Evolutionary conservation across 2,888 invertebrate species (phyloP).

Genomic region (Anthophora plumipes): DNA sequence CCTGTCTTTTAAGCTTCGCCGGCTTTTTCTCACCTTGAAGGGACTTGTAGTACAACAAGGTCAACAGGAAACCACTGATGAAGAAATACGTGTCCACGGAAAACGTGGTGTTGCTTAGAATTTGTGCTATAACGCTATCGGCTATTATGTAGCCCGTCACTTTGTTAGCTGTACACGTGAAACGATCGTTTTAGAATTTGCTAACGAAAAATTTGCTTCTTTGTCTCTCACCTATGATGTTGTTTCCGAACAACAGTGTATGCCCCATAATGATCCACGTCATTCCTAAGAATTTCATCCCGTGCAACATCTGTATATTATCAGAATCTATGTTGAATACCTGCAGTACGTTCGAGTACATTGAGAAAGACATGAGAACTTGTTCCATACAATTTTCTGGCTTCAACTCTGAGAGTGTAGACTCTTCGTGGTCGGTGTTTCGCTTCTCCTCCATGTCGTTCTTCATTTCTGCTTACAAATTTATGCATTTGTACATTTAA

Average conservation of each 20-base stretch:
- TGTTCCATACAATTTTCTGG: constrained; percentile 67
- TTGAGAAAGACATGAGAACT: constrained; percentile 85
- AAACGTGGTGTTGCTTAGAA: constrained; percentile 84
- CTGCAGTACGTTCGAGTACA: constrained; percentile 84
- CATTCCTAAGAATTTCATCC: constrained; percentile 86
- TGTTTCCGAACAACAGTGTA: constrained; percentile 83
- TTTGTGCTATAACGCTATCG: constrained; percentile 81
- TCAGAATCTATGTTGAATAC: constrained; percentile 83
- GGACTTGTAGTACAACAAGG: constrained; percentile 72
- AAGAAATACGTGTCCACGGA: constrained; percentile 86
- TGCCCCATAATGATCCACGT: constrained; percentile 87
- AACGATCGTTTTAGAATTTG: neutral
- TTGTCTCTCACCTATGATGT: constrained; percentile 78
- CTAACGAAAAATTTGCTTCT: neutral
- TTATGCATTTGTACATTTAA: neutral
- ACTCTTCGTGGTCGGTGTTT: constrained; percentile 64
- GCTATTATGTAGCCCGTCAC: constrained; percentile 79
- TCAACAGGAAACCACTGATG: constrained; percentile 81
- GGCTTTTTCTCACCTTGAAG: constrained; percentile 36
- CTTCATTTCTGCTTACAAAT: constrained; percentile 24
- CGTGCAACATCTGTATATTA: constrained; percentile 83
- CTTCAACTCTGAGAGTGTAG: constrained; percentile 50
- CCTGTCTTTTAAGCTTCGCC: constrained; percentile 45
- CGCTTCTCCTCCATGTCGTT: constrained; percentile 56
- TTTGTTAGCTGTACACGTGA: constrained; percentile 79